phyloP scores from a whole-genome alignment of 2,797 vertebrate genomes.

The Hipposideros larvatus region DNA sequence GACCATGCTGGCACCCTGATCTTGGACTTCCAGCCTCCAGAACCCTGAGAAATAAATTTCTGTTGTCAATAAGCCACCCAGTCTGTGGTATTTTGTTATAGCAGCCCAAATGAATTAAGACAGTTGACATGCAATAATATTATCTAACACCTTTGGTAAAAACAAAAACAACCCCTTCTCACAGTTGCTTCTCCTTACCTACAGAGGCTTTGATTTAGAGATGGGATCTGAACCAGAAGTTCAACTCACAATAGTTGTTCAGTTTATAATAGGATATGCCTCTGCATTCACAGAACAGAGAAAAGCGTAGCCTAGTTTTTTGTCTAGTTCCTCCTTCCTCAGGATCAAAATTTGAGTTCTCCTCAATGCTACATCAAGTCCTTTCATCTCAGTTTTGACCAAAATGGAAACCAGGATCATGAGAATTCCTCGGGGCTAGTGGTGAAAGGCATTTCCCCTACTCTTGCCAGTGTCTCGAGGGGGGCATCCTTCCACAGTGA shows the following conservation, averaged over 20 bases:
- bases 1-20: neutral
- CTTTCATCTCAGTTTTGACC: neutral
- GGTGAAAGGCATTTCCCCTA: constrained; percentile 68
- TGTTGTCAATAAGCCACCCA: neutral
- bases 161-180: neutral
- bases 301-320: constrained; percentile 49
- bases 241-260: neutral
- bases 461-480: constrained; percentile 17
- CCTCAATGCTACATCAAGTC: rapidly evolving
- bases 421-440: neutral
- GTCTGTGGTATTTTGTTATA: neutral
- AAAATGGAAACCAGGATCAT: constrained; percentile 8
- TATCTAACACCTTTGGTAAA: neutral
- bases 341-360: constrained; percentile 8
- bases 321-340: neutral
- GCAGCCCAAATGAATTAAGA: neutral
- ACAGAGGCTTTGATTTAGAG: neutral
- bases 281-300: neutral
- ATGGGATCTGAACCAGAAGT: neutral
- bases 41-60: neutral
- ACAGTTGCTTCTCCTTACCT: neutral
- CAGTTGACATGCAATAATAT: neutral
- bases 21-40: neutral
- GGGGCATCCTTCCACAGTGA: constrained; percentile 8
- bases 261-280: neutral